phyloP scores from a whole-genome alignment of 2,888 invertebrate species.

The Cheilosia scutellata region DNA sequence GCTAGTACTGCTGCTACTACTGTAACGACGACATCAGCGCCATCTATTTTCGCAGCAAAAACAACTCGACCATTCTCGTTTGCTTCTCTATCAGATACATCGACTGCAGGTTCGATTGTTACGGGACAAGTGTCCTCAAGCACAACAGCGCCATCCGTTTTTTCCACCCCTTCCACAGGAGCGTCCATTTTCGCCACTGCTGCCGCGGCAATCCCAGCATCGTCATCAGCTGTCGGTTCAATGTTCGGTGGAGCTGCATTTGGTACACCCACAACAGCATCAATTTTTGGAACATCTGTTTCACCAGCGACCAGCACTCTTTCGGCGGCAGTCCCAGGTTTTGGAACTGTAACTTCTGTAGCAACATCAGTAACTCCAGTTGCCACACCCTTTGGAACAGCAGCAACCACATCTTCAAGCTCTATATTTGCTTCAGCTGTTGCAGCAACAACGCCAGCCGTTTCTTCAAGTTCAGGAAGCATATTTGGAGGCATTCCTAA shows the following conservation, averaged over 20 bases:
- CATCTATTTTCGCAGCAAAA: constrained; percentile 45
- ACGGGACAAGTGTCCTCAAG: constrained; percentile 56
- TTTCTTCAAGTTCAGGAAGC: constrained; percentile 68
- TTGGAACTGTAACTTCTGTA: constrained; percentile 3
- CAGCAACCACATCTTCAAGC: constrained; percentile 16
- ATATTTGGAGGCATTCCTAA: constrained; percentile 82
- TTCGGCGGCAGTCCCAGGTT: constrained; percentile 14
- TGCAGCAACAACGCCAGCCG: constrained; percentile 31
- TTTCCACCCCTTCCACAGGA: constrained; percentile 53
- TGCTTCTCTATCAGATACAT: constrained; percentile 17
- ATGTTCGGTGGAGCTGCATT: constrained; percentile 58
- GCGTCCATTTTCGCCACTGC: constrained; percentile 70
- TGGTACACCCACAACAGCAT: constrained; percentile 42
- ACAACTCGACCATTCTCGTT: constrained; percentile 41
- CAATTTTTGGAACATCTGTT: constrained; percentile 66
- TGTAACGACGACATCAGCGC: constrained; percentile 43
- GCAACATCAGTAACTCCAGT: constrained; percentile 26
- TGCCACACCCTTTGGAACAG: constrained; percentile 29
- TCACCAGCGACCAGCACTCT: constrained; percentile 49
- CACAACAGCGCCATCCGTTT: constrained; percentile 56
- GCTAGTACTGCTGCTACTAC: constrained; percentile 39
- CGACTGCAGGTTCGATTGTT: constrained; percentile 42
- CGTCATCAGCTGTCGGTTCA: constrained; percentile 41
- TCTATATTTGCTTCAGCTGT: constrained; percentile 34
- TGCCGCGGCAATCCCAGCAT: constrained; percentile 49